Evolutionary conservation across 2,888 invertebrate genomes (phyloP).

Genomic region (Trachelus troglodyta): DNA sequence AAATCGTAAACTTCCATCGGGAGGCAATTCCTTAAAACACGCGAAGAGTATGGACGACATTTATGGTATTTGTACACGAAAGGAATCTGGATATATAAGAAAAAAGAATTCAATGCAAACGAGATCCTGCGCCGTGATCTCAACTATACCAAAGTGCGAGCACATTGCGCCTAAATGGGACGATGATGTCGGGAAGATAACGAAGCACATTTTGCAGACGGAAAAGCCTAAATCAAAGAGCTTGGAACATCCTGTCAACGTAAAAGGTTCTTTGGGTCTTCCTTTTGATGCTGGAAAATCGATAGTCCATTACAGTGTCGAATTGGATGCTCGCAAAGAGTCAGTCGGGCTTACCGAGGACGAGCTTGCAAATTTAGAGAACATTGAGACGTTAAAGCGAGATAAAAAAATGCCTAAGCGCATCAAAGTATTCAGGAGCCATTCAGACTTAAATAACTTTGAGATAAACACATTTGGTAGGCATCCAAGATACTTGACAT

Average conservation of each 20-base stretch:
- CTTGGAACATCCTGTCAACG: not conserved
- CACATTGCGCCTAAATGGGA: slow-evolving; percentile 23
- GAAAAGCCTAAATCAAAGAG: not conserved
- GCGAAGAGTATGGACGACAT: slow-evolving; percentile 27
- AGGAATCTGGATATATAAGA: not conserved
- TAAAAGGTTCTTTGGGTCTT: not conserved
- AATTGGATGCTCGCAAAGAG: not conserved
- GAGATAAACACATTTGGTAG: slow-evolving; percentile 41
- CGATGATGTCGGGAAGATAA: not conserved
- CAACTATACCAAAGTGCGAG: slow-evolving; percentile 55
- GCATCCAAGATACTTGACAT: slow-evolving; percentile 43
- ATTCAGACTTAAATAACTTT: slow-evolving; percentile 50
- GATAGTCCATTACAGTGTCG: not conserved
- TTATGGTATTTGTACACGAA: not conserved
- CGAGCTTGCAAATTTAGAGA: slow-evolving; percentile 7
- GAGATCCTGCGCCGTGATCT: slow-evolving; percentile 47
- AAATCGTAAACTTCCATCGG: not conserved
- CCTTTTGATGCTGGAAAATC: slow-evolving; percentile 2
- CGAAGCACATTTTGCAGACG: not conserved
- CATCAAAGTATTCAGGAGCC: slow-evolving; percentile 36
- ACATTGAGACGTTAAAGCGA: slow-evolving; percentile 8
- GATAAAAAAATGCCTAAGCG: slow-evolving; percentile 11
- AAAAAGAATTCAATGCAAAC: not conserved
- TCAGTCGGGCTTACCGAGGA: not conserved
- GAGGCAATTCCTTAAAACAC: slow-evolving; percentile 12